These are phyloP conservation scores for Anser brachyrhynchus DNA, from an alignment of 2,113 vertebrate genomes.

Conservation along the genomic window DNA sequence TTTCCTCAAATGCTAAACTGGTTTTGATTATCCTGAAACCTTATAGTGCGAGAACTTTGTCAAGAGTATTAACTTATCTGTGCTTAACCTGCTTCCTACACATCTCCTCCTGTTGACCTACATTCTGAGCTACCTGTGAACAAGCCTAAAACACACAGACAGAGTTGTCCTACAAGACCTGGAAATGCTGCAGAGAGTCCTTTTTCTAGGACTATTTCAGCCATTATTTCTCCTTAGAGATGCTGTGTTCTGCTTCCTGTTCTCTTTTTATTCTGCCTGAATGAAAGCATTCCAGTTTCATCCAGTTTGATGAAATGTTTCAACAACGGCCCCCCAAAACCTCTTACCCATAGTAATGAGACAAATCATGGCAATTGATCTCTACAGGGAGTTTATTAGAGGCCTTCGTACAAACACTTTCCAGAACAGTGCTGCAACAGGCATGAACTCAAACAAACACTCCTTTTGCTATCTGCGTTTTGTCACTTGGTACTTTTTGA, in stretches of 20 bases:
- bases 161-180: background rate
- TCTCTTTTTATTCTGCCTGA: background rate
- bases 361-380: slow-evolving; percentile 77
- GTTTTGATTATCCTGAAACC: slow-evolving; percentile 77
- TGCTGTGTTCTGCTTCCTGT: background rate
- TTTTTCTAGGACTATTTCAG: background rate
- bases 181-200: background rate
- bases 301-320: slow-evolving; percentile 59
- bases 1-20: slow-evolving; percentile 77
- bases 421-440: slow-evolving; percentile 72
- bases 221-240: background rate
- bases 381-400: slow-evolving; percentile 76
- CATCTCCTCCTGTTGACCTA: slow-evolving; percentile 17
- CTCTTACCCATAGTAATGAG: slow-evolving; percentile 68
- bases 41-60: slow-evolving; percentile 68
- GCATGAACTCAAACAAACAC: slow-evolving; percentile 71
- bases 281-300: slow-evolving; percentile 22
- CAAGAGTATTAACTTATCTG: slow-evolving; percentile 47
- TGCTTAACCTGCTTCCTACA: slow-evolving; percentile 25
- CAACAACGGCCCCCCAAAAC: slow-evolving; percentile 62
- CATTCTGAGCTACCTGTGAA: slow-evolving; percentile 66
- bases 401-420: slow-evolving; percentile 72
- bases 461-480: slow-evolving; percentile 72
- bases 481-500: slow-evolving; percentile 64
- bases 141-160: slow-evolving; percentile 11